Conservation (phyloP, 92 coral and sea anemone species). For the Anthopleura xanthogrammica region DNA sequence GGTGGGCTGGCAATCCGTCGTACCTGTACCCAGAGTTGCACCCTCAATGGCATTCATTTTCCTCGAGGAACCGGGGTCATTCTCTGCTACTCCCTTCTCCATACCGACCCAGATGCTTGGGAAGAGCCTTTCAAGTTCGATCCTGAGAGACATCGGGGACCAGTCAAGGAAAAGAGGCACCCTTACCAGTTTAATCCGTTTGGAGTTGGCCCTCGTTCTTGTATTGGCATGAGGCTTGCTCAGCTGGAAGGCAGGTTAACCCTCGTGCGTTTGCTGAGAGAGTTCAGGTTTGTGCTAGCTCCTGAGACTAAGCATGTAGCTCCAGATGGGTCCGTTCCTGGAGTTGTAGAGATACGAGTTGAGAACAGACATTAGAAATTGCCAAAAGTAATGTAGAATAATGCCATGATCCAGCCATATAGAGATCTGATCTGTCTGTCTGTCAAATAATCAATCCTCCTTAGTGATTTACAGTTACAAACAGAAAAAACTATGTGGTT, state of each 20-base stretch:
- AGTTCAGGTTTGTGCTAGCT: slow-evolving; percentile 13
- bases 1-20: background rate
- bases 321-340: background rate
- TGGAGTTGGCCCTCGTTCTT: slow-evolving; percentile 20
- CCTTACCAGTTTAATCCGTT: slow-evolving; percentile 26
- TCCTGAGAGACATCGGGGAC: slow-evolving; percentile 44
- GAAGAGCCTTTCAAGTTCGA: slow-evolving; percentile 49
- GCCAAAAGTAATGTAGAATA: too few relatives aligned
- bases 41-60: slow-evolving; percentile 47
- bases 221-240: slow-evolving; percentile 21
- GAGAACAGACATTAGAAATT: background rate
- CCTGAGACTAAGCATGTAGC: slow-evolving; percentile 5
- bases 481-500: too few relatives aligned
- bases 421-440: too few relatives aligned
- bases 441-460: too few relatives aligned
- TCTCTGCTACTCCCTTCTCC: slow-evolving; percentile 29
- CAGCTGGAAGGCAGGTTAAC: slow-evolving; percentile 15
- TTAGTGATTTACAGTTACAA: too few relatives aligned
- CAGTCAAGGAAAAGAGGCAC: slow-evolving; percentile 19
- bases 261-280: slow-evolving; percentile 21
- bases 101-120: slow-evolving; percentile 51
- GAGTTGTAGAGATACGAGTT: background rate
- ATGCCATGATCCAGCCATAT: too few relatives aligned
- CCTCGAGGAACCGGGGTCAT: slow-evolving; percentile 18
- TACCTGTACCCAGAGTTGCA: slow-evolving; percentile 33